phyloP scores from a whole-genome alignment of 1,140 invertebrate species.

The Penaeus indicus region DNA sequence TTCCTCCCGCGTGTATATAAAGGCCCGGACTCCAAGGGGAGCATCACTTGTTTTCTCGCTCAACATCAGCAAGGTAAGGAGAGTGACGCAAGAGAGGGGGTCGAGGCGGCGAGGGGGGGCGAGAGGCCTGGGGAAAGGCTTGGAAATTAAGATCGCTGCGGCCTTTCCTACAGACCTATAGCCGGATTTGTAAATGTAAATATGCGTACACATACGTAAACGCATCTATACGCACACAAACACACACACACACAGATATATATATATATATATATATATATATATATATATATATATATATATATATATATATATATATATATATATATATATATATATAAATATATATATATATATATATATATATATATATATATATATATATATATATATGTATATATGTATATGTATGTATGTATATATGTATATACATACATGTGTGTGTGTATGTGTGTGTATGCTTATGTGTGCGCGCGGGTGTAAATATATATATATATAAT shows the following conservation, averaged over 20 bases:
- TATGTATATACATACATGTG: not conserved
- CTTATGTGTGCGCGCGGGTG: not conserved
- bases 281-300: not conserved
- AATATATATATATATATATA: not conserved
- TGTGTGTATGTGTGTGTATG: not conserved
- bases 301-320: not conserved
- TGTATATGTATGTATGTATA: not conserved
- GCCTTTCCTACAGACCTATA: no score
- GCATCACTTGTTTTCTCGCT: no score
- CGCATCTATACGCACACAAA: no score
- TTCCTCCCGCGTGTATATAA: no score
- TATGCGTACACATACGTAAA: no score
- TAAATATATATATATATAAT: slow-evolving; percentile 8
- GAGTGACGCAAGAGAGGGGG: no score
- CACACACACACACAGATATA: not conserved
- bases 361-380: not conserved
- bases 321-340: not conserved
- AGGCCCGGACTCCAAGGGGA: no score
- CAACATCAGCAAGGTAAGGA: no score
- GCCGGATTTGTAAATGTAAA: no score
- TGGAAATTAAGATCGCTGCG: no score
- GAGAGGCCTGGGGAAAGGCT: no score
- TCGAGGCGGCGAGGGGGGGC: no score
- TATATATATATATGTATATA: not conserved
- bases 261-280: not conserved